Evolutionary conservation across 2,797 vertebrate species (phyloP).

Genomic region (Lutra lutra): DNA sequence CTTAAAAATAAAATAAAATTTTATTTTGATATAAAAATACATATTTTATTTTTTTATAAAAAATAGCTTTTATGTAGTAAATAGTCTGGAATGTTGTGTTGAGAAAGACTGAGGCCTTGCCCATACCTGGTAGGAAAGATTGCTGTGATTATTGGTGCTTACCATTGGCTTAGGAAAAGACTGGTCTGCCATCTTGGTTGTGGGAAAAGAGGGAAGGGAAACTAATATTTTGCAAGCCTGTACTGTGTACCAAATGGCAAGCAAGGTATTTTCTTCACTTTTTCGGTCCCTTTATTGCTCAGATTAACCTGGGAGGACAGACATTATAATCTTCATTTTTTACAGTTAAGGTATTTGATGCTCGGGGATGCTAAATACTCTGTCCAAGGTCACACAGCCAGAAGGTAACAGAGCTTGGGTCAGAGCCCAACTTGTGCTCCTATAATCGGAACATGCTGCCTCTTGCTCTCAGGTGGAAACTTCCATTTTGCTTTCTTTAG

Average conservation of each 20-base stretch:
- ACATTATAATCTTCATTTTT: constrained; percentile 33
- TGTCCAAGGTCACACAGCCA: neutral
- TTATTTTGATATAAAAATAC: too few relatives aligned
- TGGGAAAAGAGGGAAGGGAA: constrained; percentile 43
- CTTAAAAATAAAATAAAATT: too few relatives aligned
- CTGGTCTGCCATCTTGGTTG: neutral
- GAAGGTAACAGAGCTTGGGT: neutral
- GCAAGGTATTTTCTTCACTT: constrained; percentile 27
- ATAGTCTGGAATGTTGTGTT: constrained; percentile 21
- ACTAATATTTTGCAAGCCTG: constrained; percentile 12
- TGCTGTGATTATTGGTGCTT: constrained; percentile 6
- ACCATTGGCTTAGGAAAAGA: neutral
- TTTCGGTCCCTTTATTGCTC: neutral
- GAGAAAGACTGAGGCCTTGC: constrained; percentile 8
- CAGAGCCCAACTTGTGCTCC: neutral
- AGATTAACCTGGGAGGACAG: constrained; percentile 27
- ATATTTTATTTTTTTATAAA: neutral
- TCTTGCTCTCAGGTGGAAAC: neutral
- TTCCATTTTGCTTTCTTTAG: constrained; percentile 15
- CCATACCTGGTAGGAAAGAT: neutral
- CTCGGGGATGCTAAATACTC: constrained; percentile 18
- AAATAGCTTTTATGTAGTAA: constrained; percentile 1
- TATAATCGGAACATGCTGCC: neutral
- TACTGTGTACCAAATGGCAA: neutral
- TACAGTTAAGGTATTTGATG: constrained; percentile 25